Evolutionary conservation across 2,888 invertebrate genomes (phyloP).

Genomic region (Gasteruption jaculator): DNA sequence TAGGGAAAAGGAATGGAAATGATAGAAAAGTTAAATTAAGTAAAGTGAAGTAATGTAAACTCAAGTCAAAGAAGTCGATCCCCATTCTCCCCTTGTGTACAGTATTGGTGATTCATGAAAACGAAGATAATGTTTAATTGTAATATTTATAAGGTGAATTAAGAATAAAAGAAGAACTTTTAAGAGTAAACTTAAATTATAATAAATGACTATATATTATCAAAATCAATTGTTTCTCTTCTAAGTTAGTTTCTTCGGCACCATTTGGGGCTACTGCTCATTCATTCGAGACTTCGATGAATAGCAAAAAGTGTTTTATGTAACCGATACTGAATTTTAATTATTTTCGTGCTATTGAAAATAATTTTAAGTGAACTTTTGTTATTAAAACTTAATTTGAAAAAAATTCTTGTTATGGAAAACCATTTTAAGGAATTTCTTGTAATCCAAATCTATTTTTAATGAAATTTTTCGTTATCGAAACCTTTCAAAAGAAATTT

Average conservation of each 20-base stretch:
- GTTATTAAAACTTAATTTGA: too few species aligned
- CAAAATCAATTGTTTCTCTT: slow-evolving; percentile 5
- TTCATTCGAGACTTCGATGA: too few species aligned
- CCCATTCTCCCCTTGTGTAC: slow-evolving; percentile 41
- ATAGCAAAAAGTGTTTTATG: too few species aligned
- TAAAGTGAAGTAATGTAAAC: slow-evolving; percentile 21
- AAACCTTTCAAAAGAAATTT: too few species aligned
- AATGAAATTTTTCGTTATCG: too few species aligned
- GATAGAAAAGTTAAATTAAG: too few species aligned
- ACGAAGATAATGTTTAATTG: slow-evolving; percentile 35
- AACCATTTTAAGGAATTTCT: too few species aligned
- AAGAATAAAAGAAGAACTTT: slow-evolving; percentile 36
- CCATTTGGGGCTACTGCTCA: too few species aligned
- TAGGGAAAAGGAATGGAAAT: too few species aligned
- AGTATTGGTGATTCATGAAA: slow-evolving; percentile 41
- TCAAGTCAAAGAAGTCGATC: slow-evolving; percentile 33
- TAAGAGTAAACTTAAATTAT: slow-evolving; percentile 39
- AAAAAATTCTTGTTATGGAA: too few species aligned
- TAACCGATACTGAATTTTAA: neutral
- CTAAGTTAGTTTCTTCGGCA: slow-evolving; percentile 3
- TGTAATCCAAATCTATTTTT: too few species aligned
- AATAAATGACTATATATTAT: slow-evolving; percentile 40
- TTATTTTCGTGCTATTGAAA: neutral
- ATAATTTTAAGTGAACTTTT: too few species aligned
- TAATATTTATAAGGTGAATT: slow-evolving; percentile 45